Base-by-base conservation (phyloP, 1,140 invertebrate genomes). In the Drosophila oshimai region DNA sequence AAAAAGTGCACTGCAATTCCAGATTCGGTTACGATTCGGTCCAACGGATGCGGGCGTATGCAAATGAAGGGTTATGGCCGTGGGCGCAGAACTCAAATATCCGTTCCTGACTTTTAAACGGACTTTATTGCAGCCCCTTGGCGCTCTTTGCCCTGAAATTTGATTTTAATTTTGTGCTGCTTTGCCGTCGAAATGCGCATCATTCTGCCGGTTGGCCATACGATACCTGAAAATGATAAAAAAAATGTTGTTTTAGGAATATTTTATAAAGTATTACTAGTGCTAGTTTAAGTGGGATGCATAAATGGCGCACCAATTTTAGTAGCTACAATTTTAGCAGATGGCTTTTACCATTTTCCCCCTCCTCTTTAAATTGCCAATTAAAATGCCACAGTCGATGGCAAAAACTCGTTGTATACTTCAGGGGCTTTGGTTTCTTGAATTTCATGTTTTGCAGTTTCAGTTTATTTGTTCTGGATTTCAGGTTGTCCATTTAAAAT, bases 131-230 rank as follows among this genome's bases (percentile, higher is more conserved):
- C 20, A 28, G 36, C 12, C 44, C 41, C 6, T 5, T 4, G 45
- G 54, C 34, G 28, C 22, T 47, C 24, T 42, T 41, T 10, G 41
- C 37, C 41, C 29, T 74, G 73, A 53, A 73, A 73, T 73, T 73
- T 64, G 24, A 73, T 74, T 74, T 74, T 74, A 65, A 74, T 74
- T 64, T 65, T 42, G 60, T 34, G 44, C 20, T 64, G 58, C 36
- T 31, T 33, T 7, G 58, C 26, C 37, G 34, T 20, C 29, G 7
- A 72, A 72, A 18, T 50, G 34, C 49, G 15, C 49, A 55, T 73
- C 69, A 65, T 73, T 28, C 22, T 73, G 69, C 28, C 37, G 37
- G 26, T 36, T 24, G 51, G 20, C 33, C 50, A 73, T 49, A 55
- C 47, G 45, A 64, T 64, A 55, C 46, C 70, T 74, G 70, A 0